Evolutionary conservation across 2,888 invertebrate genomes (phyloP), one percentile per base, ranked within the genome.

Genomic region (Cantharis flavilabris): DNA sequence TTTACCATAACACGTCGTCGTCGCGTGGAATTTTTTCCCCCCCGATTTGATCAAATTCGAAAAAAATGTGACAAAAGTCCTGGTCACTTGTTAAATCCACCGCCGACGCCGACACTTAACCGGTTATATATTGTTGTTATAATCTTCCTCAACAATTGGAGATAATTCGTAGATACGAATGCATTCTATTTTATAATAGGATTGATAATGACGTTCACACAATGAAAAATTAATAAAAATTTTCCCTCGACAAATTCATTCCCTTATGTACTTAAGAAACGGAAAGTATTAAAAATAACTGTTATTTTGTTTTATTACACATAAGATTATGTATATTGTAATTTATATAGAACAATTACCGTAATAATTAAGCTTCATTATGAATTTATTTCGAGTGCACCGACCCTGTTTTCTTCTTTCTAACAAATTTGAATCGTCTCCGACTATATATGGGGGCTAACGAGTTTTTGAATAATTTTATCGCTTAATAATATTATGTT

Each of bases 361-460:
- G 77, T 77, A 74, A 77, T 74, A 77, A 77, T 77, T 77, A 74
- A 73, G 64, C 71, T 77, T 77, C 65, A 71, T 76, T 76, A 64
- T 73, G 73, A 74, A 74, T 49, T 71, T 77, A 73, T 77, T 77
- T 49, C 26, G 76, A 76, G 77, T 77, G 73, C 77, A 77, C 67
- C 73, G 73, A 77, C 77, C 77, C 65, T 26, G 65, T 67, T 67
- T 23, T 67, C 65, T 49, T 49, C 49, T 67, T 67, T 67, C 26
- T 9, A 67, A 67, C n/a, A 23, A 33, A 33, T 33, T 33, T 33
- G 30, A 30, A 30, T 65, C n/a, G 9, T n/a, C 23, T 26, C 23
- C 23, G 13, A 23, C 13, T 67, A 7, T 67, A 33, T 4, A 49
- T n/a, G 49, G n/a, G 49, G 49, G 49, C n/a, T n/a, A 33, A 30